phyloP scores from a whole-genome alignment of 2,113 vertebrate genomes.

The Bettongia penicillata region DNA sequence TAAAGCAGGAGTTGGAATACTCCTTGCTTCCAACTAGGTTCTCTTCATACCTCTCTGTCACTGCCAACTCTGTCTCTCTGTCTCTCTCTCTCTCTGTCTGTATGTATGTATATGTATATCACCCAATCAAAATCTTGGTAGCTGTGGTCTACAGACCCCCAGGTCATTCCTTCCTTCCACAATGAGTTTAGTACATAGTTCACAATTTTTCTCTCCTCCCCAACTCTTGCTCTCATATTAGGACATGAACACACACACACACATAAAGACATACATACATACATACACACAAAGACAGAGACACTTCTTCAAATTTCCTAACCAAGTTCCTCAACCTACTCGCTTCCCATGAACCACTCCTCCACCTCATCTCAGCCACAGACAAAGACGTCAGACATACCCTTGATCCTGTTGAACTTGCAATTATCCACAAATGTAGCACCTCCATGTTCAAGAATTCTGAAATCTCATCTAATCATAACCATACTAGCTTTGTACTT shows the following conservation, averaged over 20 bases:
- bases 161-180: neutral
- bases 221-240: neutral
- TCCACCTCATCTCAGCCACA: neutral
- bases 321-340: neutral
- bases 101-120: no score
- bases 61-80: neutral
- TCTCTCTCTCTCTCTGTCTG: no score
- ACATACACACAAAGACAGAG: no score
- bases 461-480: neutral
- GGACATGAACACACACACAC: neutral
- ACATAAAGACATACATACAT: no score
- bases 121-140: neutral
- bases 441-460: neutral
- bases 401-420: neutral
- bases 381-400: neutral
- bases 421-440: neutral
- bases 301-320: neutral
- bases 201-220: neutral
- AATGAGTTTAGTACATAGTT: neutral
- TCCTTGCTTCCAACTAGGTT: neutral
- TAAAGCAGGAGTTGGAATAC: neutral
- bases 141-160: neutral
- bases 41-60: neutral
- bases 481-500: neutral
- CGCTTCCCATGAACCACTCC: neutral